Conservation (phyloP, 1,140 invertebrate species). For the Belonocnema kinseyi region DNA sequence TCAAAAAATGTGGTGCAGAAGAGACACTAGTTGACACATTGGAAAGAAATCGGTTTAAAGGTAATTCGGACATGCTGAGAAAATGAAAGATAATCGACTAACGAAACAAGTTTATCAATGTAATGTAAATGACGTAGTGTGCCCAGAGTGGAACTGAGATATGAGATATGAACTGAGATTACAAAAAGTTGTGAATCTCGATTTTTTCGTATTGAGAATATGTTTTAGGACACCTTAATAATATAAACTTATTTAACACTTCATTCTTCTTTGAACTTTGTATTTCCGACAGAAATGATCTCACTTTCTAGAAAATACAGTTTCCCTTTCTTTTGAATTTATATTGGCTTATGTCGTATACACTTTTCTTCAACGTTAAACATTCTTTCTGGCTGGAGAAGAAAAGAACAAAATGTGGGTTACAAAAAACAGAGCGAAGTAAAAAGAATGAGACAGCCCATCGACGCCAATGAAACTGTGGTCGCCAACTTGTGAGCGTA, state of each 20-base stretch:
- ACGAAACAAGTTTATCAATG: too few relatives aligned
- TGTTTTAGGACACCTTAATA: not conserved
- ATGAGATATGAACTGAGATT: too few relatives aligned
- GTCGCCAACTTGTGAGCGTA: not conserved
- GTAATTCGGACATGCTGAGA: too few relatives aligned
- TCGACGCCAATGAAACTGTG: slow-evolving; percentile 8
- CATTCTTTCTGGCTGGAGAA: slow-evolving; percentile 21
- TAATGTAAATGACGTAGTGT: too few relatives aligned
- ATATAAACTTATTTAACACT: not conserved
- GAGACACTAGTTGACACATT: too few relatives aligned
- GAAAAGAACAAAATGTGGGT: slow-evolving; percentile 7
- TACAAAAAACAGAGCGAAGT: not conserved
- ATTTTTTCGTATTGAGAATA: too few relatives aligned
- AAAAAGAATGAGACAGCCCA: not conserved
- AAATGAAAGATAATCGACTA: too few relatives aligned
- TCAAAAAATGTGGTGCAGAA: too few relatives aligned
- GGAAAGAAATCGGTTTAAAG: too few relatives aligned
- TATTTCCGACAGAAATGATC: not conserved
- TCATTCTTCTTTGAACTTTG: not conserved
- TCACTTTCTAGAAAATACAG: slow-evolving; percentile 5
- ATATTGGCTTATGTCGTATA: slow-evolving; percentile 28
- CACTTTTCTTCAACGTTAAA: slow-evolving; percentile 21
- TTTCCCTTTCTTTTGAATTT: slow-evolving; percentile 23
- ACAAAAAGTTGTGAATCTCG: too few relatives aligned
- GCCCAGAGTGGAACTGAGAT: too few relatives aligned